Percentiles rank a stretch among this genome's conserved stretches.
phyloP scores from a whole-genome alignment of 2,797 vertebrate species.

The Tarsius wallacei region DNA sequence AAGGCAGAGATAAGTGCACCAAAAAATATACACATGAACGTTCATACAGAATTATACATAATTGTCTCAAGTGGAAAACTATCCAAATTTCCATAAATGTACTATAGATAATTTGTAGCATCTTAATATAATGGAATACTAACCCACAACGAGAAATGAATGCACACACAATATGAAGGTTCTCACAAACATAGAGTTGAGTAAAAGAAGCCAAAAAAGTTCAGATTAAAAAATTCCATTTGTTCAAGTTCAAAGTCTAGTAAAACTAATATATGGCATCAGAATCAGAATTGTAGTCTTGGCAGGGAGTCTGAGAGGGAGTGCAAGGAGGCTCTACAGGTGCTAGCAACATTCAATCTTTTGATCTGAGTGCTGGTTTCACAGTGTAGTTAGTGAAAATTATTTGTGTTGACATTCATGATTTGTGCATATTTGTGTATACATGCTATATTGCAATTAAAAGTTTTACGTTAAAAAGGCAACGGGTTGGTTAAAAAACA shows the following conservation, averaged over 20 bases:
- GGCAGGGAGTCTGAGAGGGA: neutral
- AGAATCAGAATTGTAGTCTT: neutral
- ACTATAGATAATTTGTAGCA: neutral
- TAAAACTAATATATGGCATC: constrained; percentile 17
- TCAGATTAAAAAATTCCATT: constrained; percentile 28
- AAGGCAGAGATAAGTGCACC: neutral
- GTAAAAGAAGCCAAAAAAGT: neutral
- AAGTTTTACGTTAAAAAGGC: constrained; percentile 33
- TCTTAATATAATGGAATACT: constrained; percentile 9
- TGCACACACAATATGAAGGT: neutral
- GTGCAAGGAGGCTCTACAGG: neutral
- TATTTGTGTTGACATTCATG: constrained; percentile 10
- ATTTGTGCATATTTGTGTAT: constrained; percentile 8
- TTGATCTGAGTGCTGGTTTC: neutral
- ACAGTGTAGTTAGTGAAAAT: neutral
- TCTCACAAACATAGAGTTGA: neutral
- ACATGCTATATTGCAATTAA: neutral
- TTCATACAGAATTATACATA: neutral
- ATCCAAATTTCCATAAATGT: neutral
- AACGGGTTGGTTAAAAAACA: neutral
- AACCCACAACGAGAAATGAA: neutral
- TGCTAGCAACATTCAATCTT: neutral
- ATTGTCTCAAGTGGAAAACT: neutral
- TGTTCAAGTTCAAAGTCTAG: constrained; percentile 55
- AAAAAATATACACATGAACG: neutral